phyloP scores from a whole-genome alignment of 1,140 invertebrate genomes.

The Drosophila nebulosa region DNA sequence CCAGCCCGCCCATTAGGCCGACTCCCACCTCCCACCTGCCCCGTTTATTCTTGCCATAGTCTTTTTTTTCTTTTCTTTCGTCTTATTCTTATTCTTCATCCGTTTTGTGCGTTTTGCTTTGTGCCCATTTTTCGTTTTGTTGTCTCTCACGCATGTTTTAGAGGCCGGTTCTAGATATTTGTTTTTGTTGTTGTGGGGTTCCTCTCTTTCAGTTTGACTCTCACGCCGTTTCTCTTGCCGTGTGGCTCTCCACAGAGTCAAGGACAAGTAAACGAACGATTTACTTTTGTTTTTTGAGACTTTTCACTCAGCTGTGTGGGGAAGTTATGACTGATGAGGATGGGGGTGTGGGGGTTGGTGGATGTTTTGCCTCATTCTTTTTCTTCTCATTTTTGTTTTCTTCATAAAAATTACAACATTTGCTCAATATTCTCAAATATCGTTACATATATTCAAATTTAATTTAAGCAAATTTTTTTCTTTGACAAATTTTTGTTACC shows the following conservation, averaged over 20 bases:
- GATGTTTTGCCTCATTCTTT: slow-evolving; percentile 13
- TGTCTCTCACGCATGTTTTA: slow-evolving; percentile 65
- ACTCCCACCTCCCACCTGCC: neutral
- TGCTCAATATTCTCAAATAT: neutral
- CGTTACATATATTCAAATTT: slow-evolving; percentile 11
- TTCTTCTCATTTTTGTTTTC: neutral
- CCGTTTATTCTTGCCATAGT: neutral
- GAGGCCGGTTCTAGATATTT: slow-evolving; percentile 58
- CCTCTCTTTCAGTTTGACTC: slow-evolving; percentile 14
- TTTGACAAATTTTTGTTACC: slow-evolving; percentile 26
- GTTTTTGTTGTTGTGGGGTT: too few species aligned
- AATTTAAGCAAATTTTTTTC: neutral
- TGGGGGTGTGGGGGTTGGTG: neutral
- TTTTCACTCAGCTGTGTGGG: slow-evolving; percentile 20
- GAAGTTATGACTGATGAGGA: neutral
- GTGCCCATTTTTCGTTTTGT: slow-evolving; percentile 27
- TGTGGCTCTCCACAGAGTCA: slow-evolving; percentile 66
- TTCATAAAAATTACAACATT: neutral
- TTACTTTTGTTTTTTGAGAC: slow-evolving; percentile 45
- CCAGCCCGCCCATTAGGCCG: neutral
- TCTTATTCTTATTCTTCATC: slow-evolving; percentile 13
- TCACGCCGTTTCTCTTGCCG: slow-evolving; percentile 13
- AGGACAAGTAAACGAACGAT: slow-evolving; percentile 75
- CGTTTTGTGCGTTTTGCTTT: slow-evolving; percentile 32
- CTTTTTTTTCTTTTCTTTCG: slow-evolving; percentile 14